Evolutionary conservation across 2,113 vertebrate genomes (phyloP), one percentile per base, ranked within the genome.

Genomic region (Carassius carassius): DNA sequence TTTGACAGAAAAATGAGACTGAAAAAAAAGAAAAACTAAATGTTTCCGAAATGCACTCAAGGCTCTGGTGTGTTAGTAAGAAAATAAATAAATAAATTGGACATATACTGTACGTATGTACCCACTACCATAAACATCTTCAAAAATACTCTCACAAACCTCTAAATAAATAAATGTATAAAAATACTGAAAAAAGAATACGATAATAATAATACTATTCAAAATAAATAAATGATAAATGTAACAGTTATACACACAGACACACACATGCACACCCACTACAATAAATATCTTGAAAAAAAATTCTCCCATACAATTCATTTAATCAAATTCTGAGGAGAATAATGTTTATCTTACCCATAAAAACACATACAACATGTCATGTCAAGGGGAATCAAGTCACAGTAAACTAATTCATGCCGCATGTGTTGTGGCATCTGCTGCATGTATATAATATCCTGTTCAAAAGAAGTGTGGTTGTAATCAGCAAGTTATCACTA

Each of bases 401-500:
- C 25, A 67, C 41, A 32, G 23, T 11, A 67, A 67, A 67, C 37
- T 80, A 80, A 80, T 65, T 65, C 60, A 49, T 49, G 23, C 41
- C 37, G 2, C 13, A 65, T 62, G 49, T 75, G 73, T 14, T 47
- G 32, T 32, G 76, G 41, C 13, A 62, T 56, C 37, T 73, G 51
- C 73, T 80, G 76, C 63, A 13, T 25, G 54, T 78, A 77, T 74
- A 60, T 21, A 14, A 8, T 54, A 37, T 74, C 35, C 41, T 35
- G 49, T 86, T 58, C 35, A 80, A 7, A 60, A 58, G 67, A 88
- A 54, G 25, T 63, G 63, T 41, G 5, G 16, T 70, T 62, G 84
- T 62, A 79, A 83, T 84, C 79, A 78, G 72, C 75, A 77, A 72
- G 65, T 41, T 67, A 72, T 88, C 84, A 81, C 73, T 81, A 81